Evolutionary conservation across 2,888 invertebrate species (phyloP).

Genomic region (Hypercompe scribonia): DNA sequence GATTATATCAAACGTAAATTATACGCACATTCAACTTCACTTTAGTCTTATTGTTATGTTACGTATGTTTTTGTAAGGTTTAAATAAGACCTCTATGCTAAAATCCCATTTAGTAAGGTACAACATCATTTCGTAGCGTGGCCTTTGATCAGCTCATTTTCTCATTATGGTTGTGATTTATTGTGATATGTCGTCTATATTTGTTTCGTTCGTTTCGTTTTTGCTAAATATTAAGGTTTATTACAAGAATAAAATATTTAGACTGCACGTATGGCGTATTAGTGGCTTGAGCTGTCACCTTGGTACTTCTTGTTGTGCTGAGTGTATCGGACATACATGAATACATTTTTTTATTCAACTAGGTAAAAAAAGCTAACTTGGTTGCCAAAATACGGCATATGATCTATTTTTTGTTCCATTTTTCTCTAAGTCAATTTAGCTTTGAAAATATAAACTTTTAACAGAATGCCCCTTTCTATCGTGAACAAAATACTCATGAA

Average conservation of each 20-base stretch:
- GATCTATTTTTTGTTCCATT: constrained; percentile 48
- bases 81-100: neutral
- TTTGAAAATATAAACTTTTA: constrained; percentile 42
- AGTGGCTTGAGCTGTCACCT: too few species aligned
- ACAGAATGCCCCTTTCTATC: constrained; percentile 59
- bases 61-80: constrained; percentile 17
- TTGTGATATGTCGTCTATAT: neutral
- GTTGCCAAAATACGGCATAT: constrained; percentile 31
- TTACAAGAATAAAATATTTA: neutral
- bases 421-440: constrained; percentile 35
- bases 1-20: constrained; percentile 72
- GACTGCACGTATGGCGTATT: neutral
- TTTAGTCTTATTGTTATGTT: constrained; percentile 57
- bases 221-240: neutral
- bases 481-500: constrained; percentile 72
- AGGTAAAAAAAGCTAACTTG: neutral
- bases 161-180: neutral
- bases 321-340: neutral
- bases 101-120: neutral
- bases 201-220: neutral
- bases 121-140: neutral
- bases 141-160: neutral
- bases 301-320: too few species aligned
- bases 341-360: too few species aligned
- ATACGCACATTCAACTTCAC: constrained; percentile 62